These are phyloP conservation scores for Cladorhizidae sp. DNA, from an alignment of 37 sponge, comb jelly and placozoan species.

Conservation along the genomic window DNA sequence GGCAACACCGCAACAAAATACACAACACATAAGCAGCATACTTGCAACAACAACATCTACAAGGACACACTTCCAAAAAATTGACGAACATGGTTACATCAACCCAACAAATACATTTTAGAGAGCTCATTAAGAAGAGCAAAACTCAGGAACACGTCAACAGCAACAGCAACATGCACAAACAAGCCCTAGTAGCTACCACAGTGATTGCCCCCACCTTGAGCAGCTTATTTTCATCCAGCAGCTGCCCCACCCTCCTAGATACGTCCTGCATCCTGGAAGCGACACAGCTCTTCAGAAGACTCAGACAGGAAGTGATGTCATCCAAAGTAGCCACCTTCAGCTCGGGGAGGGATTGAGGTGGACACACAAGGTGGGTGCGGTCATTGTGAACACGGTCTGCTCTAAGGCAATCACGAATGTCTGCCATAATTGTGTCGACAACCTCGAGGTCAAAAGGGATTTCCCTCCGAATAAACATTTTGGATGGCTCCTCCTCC, in stretches of 20 bases:
- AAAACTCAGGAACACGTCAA: too few relatives aligned
- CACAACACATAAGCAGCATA: too few relatives aligned
- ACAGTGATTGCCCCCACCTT: slow-evolving; percentile 8
- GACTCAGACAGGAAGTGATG: slow-evolving; percentile 57
- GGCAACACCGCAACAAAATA: too few relatives aligned
- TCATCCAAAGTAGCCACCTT: slow-evolving; percentile 48
- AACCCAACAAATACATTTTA: too few relatives aligned
- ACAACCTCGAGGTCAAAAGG: slow-evolving; percentile 60
- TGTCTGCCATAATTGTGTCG: slow-evolving; percentile 27
- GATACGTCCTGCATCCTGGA: slow-evolving; percentile 27
- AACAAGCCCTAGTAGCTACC: too few relatives aligned
- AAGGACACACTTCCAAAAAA: too few relatives aligned
- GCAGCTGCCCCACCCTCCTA: neutral
- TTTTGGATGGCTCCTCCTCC: slow-evolving; percentile 69
- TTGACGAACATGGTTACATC: too few relatives aligned
- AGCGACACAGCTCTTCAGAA: slow-evolving; percentile 41
- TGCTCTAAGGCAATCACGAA: slow-evolving; percentile 25
- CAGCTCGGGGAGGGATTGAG: slow-evolving; percentile 12
- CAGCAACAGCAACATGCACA: too few relatives aligned
- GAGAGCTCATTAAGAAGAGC: too few relatives aligned
- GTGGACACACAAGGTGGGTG: neutral
- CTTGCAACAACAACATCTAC: too few relatives aligned
- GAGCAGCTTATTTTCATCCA: slow-evolving; percentile 19
- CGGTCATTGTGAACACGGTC: neutral
- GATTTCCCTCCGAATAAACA: slow-evolving; percentile 60